Conservation (phyloP, 2,888 invertebrate species). For the Trypoxylon attenuatum region DNA sequence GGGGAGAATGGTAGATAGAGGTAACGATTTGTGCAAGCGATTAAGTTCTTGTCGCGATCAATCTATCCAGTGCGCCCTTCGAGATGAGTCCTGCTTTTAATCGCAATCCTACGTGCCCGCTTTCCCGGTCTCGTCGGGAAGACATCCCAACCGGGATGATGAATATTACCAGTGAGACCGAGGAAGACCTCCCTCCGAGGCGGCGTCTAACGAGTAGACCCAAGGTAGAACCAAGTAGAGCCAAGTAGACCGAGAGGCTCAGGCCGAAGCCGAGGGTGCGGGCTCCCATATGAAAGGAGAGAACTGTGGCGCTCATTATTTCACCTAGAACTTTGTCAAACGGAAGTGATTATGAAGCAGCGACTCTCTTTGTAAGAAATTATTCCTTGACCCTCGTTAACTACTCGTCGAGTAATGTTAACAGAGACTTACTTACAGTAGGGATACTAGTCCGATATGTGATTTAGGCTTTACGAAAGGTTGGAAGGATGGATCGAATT, state of each 20-base stretch:
- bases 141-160: constrained; percentile 47
- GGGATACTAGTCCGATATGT: too few species aligned
- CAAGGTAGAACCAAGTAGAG: too few species aligned
- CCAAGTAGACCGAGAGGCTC: too few species aligned
- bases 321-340: constrained; percentile 22
- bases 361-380: background rate
- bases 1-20: too few species aligned
- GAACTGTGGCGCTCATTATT: too few species aligned
- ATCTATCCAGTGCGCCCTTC: constrained; percentile 11
- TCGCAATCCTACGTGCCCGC: constrained; percentile 39
- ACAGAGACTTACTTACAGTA: too few species aligned
- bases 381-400: background rate
- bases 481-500: too few species aligned
- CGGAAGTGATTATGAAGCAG: constrained; percentile 13
- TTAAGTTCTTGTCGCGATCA: constrained; percentile 18
- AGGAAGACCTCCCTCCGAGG: constrained; percentile 26
- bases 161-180: constrained; percentile 51
- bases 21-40: constrained; percentile 20
- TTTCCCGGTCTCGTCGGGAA: constrained; percentile 32
- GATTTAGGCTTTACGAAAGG: too few species aligned
- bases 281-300: constrained; percentile 26
- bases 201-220: constrained; percentile 54
- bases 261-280: too few species aligned
- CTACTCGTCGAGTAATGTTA: too few species aligned
- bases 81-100: constrained; percentile 47